phyloP scores from a whole-genome alignment of 2,113 vertebrate genomes.

The Sturnus vulgaris region DNA sequence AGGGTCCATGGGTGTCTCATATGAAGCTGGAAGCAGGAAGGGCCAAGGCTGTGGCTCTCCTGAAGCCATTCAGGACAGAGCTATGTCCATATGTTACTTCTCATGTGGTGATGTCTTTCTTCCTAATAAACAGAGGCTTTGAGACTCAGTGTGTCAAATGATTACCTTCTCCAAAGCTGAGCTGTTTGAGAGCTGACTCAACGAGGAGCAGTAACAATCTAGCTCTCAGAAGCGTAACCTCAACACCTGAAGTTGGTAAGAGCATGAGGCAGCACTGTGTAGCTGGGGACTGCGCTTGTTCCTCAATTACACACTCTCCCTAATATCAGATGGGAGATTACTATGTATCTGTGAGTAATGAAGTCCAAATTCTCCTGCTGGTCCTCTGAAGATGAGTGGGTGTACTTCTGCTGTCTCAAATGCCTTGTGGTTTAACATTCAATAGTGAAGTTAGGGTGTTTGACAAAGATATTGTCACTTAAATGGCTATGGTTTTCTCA shows the following conservation, averaged over 20 bases:
- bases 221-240: neutral
- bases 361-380: neutral
- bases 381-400: neutral
- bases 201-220: neutral
- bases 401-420: neutral
- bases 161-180: neutral
- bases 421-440: neutral
- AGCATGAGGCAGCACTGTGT: neutral
- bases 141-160: neutral
- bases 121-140: neutral
- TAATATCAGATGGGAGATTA: neutral
- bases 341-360: neutral
- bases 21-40: neutral
- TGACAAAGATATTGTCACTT: neutral
- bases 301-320: accelerated
- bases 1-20: accelerated
- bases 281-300: neutral
- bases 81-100: neutral
- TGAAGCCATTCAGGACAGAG: neutral
- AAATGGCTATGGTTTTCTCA: neutral
- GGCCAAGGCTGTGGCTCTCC: neutral
- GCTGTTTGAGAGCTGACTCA: neutral
- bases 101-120: neutral
- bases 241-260: neutral
- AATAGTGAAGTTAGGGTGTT: neutral